Conservation (phyloP, 2,797 vertebrate genomes). For the Acanthurus leucopareius region DNA sequence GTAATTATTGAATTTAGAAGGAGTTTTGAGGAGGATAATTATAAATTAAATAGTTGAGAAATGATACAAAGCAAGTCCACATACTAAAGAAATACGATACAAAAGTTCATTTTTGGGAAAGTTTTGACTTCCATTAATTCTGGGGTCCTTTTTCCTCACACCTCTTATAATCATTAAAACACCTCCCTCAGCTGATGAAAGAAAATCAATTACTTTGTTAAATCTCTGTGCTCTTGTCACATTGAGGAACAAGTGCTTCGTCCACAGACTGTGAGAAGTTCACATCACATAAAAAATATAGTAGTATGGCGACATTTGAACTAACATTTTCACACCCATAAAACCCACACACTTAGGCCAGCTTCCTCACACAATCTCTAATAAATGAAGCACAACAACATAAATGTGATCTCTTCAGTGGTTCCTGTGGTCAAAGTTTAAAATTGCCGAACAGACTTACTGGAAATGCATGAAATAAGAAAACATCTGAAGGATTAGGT, state of each 20-base stretch:
- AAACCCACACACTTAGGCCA: slow-evolving; percentile 37
- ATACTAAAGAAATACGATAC: not conserved
- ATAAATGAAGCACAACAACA: slow-evolving; percentile 34
- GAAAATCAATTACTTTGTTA: slow-evolving; percentile 86
- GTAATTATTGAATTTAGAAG: slow-evolving; percentile 16
- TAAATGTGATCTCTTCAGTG: slow-evolving; percentile 1
- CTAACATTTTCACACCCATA: slow-evolving; percentile 65
- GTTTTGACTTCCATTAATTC: slow-evolving; percentile 25
- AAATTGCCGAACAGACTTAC: slow-evolving; percentile 5
- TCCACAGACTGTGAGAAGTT: slow-evolving; percentile 76
- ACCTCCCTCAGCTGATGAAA: slow-evolving; percentile 73
- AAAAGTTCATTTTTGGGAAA: not conserved
- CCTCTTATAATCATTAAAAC: slow-evolving; percentile 60
- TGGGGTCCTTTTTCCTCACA: slow-evolving; percentile 1
- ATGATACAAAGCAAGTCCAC: not conserved
- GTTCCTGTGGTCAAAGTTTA: not conserved
- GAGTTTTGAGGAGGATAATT: slow-evolving; percentile 6
- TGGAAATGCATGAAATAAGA: slow-evolving; percentile 10
- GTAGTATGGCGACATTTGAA: slow-evolving; percentile 57
- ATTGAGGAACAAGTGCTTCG: slow-evolving; percentile 66
- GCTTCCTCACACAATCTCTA: slow-evolving; percentile 65
- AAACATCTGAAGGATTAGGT: not conserved
- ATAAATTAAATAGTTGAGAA: slow-evolving; percentile 9
- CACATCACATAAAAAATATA: slow-evolving; percentile 49
- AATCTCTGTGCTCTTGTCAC: slow-evolving; percentile 74